Evolutionary conservation across 2,113 vertebrate genomes (phyloP), one percentile per base, ranked within the genome.

Genomic region (Rhodinocichla rosea): DNA sequence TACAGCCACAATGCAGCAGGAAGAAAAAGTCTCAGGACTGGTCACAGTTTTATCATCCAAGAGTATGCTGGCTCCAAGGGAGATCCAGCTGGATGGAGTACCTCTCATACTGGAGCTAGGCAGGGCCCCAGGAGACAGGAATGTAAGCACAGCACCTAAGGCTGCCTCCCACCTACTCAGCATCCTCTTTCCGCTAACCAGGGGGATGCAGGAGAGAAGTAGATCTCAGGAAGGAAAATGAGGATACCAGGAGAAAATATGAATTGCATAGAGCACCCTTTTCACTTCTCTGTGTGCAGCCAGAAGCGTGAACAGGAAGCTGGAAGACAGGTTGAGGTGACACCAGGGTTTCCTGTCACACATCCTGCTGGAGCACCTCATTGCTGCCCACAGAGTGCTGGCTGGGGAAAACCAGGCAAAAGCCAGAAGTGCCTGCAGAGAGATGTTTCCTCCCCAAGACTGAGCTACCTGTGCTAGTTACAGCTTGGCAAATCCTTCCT

Each of bases 331-430:
- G 37, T 5, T 35, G 59, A 81, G 71, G 32, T 49, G 52, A 42
- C 26, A 6, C 47, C 1, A 7, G 30, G 27, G 35, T 22, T 85
- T 80, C 42, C 65, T 82, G 55, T 40, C 42, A 28, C 2, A 2
- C 37, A 49, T n/a, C 64, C 49, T 10, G 4, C 57, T 35, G 0
- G 5, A 50, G 24, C 0, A 1, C 22, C 28, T 63, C 56, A 33
- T 3, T 28, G 8, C 16, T 56, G 67, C 39, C 37, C 0, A 0
- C 45, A 67, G 45, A 37, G 13, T 13, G 24, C 9, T 11, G 8
- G 32, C 70, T 22, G 23, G 33, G 37, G 30, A 62, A 22, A 12
- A 8, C n/a, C 37, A 62, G 57, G 16, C 20, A 60, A 37, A 35
- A 75, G 24, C 26, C 56, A 84, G 63, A 63, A 39, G 6, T 5